Evolutionary conservation across 2,888 invertebrate genomes (phyloP).

Genomic region (Eristalis arbustorum): DNA sequence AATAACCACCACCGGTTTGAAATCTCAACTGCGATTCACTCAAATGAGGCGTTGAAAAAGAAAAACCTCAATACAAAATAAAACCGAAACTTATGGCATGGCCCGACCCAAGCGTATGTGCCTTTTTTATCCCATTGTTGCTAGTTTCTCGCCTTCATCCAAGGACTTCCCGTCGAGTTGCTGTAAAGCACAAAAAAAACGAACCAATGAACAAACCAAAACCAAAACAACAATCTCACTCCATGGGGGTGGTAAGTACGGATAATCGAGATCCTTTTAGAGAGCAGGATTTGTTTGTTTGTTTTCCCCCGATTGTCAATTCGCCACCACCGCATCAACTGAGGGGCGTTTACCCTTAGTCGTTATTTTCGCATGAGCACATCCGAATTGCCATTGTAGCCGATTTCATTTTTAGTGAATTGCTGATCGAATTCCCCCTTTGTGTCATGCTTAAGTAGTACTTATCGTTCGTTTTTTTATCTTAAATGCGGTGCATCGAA

Average conservation of each 20-base stretch:
- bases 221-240: slow-evolving; percentile 46
- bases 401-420: slow-evolving; percentile 46
- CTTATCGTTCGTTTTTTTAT: slow-evolving; percentile 37
- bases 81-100: slow-evolving; percentile 66
- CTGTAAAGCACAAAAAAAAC: slow-evolving; percentile 17
- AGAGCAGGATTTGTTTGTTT: slow-evolving; percentile 63
- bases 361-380: slow-evolving; percentile 60
- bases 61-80: slow-evolving; percentile 46
- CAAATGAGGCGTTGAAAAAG: slow-evolving; percentile 58
- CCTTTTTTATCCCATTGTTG: slow-evolving; percentile 67
- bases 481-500: neutral
- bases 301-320: slow-evolving; percentile 60
- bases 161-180: slow-evolving; percentile 44
- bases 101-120: slow-evolving; percentile 27
- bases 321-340: slow-evolving; percentile 19
- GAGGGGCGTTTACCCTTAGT: slow-evolving; percentile 62
- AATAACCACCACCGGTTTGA: neutral
- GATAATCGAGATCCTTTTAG: slow-evolving; percentile 65
- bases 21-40: neutral
- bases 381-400: slow-evolving; percentile 63
- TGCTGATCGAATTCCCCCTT: slow-evolving; percentile 53
- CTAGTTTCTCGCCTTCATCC: slow-evolving; percentile 47
- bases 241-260: slow-evolving; percentile 64
- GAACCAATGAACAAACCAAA: slow-evolving; percentile 38
- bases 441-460: neutral